phyloP scores from a whole-genome alignment of 2,888 invertebrate genomes.

The Tromatobia lineatoria region DNA sequence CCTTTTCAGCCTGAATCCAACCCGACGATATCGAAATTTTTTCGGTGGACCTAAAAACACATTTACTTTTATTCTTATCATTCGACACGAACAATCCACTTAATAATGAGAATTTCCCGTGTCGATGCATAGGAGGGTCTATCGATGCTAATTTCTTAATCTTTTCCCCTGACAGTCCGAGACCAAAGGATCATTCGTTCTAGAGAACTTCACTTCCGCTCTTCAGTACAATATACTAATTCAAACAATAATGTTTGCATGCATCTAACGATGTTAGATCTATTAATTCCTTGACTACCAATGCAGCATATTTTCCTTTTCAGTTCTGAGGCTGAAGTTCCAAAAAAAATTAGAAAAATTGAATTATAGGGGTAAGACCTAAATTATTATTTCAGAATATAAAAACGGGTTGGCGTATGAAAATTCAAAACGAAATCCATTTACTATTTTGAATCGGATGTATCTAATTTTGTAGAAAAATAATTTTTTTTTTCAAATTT shows the following conservation, averaged over 20 bases:
- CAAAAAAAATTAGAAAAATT: no score
- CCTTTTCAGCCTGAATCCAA: slow-evolving; percentile 2
- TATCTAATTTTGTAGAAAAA: no score
- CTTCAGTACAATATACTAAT: neutral
- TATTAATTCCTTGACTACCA: neutral
- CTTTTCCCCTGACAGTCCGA: neutral
- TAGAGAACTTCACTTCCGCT: neutral
- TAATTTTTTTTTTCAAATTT: no score
- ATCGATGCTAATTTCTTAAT: slow-evolving; percentile 15
- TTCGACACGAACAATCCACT: slow-evolving; percentile 5
- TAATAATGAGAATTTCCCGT: neutral
- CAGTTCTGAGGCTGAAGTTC: no score
- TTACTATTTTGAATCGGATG: no score
- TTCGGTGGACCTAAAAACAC: neutral
- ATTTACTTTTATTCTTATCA: slow-evolving; percentile 14
- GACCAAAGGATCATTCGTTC: neutral
- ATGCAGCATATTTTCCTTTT: no score
- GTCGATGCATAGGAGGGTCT: neutral
- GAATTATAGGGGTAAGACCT: no score
- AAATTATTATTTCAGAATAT: no score
- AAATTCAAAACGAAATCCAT: neutral
- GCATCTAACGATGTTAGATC: neutral
- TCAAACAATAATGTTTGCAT: neutral
- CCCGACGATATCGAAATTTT: neutral
- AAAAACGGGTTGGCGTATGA: neutral